Conservation (phyloP, 2,888 invertebrate species). For the Incurvaria masculella region DNA sequence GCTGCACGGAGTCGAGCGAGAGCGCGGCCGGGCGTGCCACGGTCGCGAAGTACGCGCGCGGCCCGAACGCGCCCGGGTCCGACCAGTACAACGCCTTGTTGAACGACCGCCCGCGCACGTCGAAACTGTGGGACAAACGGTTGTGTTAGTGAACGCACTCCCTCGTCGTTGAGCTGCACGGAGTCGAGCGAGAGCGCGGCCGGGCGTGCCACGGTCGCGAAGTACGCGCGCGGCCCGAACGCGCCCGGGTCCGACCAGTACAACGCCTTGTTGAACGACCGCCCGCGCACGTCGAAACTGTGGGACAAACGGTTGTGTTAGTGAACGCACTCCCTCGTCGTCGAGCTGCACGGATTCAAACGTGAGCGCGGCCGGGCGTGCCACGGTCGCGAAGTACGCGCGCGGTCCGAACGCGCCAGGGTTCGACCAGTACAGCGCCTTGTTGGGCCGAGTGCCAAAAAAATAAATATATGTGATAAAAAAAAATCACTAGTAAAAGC, state of each 20-base stretch:
- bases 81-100: slow-evolving; percentile 82
- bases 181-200: slow-evolving; percentile 80
- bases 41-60: slow-evolving; percentile 81
- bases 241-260: slow-evolving; percentile 82
- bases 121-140: slow-evolving; percentile 69
- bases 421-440: slow-evolving; percentile 82
- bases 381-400: too few relatives aligned
- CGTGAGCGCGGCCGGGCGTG: too few relatives aligned
- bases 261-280: slow-evolving; percentile 74
- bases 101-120: slow-evolving; percentile 80
- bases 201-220: slow-evolving; percentile 75
- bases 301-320: too few relatives aligned
- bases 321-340: too few relatives aligned
- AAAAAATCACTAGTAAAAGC: too few relatives aligned
- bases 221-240: slow-evolving; percentile 83
- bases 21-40: slow-evolving; percentile 78
- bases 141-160: too few relatives aligned
- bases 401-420: slow-evolving; percentile 78
- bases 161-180: slow-evolving; percentile 83
- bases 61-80: slow-evolving; percentile 77
- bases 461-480: slow-evolving; percentile 5
- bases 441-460: slow-evolving; percentile 71
- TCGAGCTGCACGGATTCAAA: too few relatives aligned
- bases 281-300: slow-evolving; percentile 85
- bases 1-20: slow-evolving; percentile 78